phyloP scores from a whole-genome alignment of 2,797 vertebrate genomes.

The Borostomias antarcticus region DNA sequence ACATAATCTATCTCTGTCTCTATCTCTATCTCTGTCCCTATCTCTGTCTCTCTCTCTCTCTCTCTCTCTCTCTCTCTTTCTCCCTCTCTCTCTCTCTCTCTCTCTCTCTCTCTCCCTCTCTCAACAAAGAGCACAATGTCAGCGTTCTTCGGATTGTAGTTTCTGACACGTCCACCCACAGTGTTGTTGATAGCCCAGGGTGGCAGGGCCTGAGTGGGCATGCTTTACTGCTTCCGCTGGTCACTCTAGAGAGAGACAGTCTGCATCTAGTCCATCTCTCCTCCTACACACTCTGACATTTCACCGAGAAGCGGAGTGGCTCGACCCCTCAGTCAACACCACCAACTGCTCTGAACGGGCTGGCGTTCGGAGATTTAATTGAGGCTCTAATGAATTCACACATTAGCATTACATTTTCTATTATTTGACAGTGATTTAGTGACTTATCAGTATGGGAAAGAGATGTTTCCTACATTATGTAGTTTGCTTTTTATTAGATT shows the following conservation, averaged over 20 bases:
- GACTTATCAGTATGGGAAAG: constrained; percentile 5
- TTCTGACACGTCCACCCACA: constrained; percentile 62
- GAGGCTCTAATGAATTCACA: constrained; percentile 25
- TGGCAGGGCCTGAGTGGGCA: constrained; percentile 54
- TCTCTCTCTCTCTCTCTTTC: constrained; percentile 9
- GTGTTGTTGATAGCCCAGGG: constrained; percentile 55
- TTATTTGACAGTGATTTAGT: constrained; percentile 9
- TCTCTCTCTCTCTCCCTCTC: not conserved
- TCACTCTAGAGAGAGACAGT: constrained; percentile 34
- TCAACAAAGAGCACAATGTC: constrained; percentile 52
- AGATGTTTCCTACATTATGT: not conserved
- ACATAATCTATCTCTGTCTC: not conserved
- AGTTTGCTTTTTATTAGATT: not conserved
- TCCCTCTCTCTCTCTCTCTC: not conserved
- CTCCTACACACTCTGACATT: not conserved
- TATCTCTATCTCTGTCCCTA: constrained; percentile 11
- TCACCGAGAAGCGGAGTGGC: not conserved
- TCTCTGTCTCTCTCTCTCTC: not conserved
- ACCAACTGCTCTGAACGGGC: constrained; percentile 49
- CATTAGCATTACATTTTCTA: constrained; percentile 3
- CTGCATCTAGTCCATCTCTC: not conserved
- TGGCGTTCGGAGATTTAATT: constrained; percentile 25
- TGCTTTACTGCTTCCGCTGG: constrained; percentile 36
- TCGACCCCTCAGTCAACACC: constrained; percentile 22
- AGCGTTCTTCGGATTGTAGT: constrained; percentile 37